phyloP scores from a whole-genome alignment of 2,888 invertebrate genomes.

The Eubasilissa splendida region DNA sequence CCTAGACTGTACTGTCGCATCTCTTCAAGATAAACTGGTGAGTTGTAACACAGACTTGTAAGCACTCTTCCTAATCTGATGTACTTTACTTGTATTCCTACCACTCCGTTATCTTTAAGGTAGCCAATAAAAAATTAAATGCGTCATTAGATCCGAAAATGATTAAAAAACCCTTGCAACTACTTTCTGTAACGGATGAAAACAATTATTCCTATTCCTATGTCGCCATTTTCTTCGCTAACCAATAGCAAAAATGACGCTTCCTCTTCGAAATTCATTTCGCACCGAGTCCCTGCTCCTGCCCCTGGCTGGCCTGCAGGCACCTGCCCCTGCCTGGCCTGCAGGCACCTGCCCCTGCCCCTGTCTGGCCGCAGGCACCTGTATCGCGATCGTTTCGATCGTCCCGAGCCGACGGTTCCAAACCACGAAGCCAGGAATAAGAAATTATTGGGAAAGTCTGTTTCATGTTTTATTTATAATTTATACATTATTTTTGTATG shows the following conservation, averaged over 20 bases:
- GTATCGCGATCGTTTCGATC: not conserved
- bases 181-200: too few relatives aligned
- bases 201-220: not conserved
- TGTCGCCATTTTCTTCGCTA: not conserved
- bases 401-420: too few relatives aligned
- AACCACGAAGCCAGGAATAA: too few relatives aligned
- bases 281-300: not conserved
- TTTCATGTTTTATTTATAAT: too few relatives aligned
- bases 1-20: constrained; percentile 71
- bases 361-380: not conserved
- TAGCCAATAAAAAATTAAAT: too few relatives aligned
- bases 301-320: not conserved
- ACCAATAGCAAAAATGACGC: not conserved
- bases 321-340: not conserved
- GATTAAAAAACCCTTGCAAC: too few relatives aligned
- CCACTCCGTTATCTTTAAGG: not conserved
- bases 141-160: too few relatives aligned
- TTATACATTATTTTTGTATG: too few relatives aligned
- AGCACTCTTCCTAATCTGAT: too few relatives aligned
- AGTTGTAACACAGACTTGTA: constrained; percentile 49
- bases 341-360: not conserved
- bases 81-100: not conserved
- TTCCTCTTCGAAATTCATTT: not conserved
- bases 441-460: too few relatives aligned
- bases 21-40: constrained; percentile 72